Base-by-base conservation (phyloP, 2,797 vertebrate genomes). In the Acanthiza pusilla region DNA sequence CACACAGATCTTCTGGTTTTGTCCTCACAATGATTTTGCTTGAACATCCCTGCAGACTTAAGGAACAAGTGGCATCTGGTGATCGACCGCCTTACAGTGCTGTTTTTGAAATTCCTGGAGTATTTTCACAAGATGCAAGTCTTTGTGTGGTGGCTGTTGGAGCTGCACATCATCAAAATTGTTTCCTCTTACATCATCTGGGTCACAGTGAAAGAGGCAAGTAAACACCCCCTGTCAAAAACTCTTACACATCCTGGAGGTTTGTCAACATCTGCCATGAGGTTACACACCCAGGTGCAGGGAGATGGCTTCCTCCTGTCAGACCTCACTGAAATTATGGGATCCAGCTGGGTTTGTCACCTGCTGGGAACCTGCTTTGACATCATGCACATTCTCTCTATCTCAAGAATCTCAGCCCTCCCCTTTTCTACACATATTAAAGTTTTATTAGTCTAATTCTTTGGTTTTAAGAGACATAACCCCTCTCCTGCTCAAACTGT, bases 41-140 rank as follows among this genome's bases (percentile, higher is more conserved):
- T 80, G 70, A 60, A 71, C 87, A 70, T 89, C 68, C 79, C 92
- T 97, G 53, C 96, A 99, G 99, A 99, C 92, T 97, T 99, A 89
- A 99, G 97, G 95, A 99, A 99, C 94, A 99, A 99, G 86, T 99
- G 99, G 99, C 99, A 99, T 81, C 97, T 99, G 93, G 99, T 99
- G 94, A 98, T 99, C 2, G 99, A 99, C 94, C 99, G 99, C 13
- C 98, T 99, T 79, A 99, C 99, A 0, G 99, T 99, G 87, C 98
- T 99, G 62, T 99, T 99, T 97, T 97, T 99, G 93, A 99, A 99
- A 96, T 99, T 99, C 96, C 97, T 99, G 97, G 99, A 99, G 97
- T 99, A 98, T 92, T 99, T 99, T 96, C 99, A 99, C 97, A 99
- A 99, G 92, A 97, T 99, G 96, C 99, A 99, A 97, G 98, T 99